These are phyloP conservation scores for Phylloscopus whistleri DNA, from an alignment of 2,113 vertebrate genomes.

Conservation along the genomic window DNA sequence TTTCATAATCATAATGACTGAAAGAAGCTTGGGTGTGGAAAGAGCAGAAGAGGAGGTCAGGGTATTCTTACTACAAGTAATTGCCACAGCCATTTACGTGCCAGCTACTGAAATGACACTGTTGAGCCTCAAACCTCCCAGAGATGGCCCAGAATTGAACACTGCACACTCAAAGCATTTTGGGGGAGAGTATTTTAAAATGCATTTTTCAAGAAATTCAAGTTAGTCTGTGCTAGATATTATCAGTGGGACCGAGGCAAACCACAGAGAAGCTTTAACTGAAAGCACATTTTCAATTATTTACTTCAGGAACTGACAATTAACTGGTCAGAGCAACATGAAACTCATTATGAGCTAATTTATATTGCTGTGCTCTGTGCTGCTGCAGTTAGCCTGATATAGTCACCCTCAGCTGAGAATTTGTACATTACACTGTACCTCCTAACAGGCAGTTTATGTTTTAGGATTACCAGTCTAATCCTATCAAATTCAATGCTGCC, in stretches of 20 bases:
- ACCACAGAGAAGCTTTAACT: neutral
- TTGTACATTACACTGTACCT: neutral
- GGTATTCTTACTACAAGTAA: neutral
- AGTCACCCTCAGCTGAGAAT: neutral
- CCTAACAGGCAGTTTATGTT: neutral
- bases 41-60: neutral
- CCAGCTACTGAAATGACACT: neutral
- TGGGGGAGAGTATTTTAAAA: neutral
- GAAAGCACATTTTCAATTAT: constrained; percentile 19
- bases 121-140: neutral
- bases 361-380: neutral
- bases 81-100: neutral
- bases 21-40: neutral
- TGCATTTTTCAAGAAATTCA: neutral
- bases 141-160: neutral
- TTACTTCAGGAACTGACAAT: neutral
- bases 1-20: neutral
- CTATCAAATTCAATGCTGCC: neutral
- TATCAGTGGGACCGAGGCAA: neutral
- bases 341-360: constrained; percentile 43
- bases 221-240: neutral
- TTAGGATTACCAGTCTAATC: constrained; percentile 1
- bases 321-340: neutral
- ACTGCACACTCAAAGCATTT: neutral
- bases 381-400: neutral